Evolutionary conservation across 1,140 invertebrate species (phyloP), one percentile per base, ranked within the genome.

Genomic region (Asbolus verrucosus): DNA sequence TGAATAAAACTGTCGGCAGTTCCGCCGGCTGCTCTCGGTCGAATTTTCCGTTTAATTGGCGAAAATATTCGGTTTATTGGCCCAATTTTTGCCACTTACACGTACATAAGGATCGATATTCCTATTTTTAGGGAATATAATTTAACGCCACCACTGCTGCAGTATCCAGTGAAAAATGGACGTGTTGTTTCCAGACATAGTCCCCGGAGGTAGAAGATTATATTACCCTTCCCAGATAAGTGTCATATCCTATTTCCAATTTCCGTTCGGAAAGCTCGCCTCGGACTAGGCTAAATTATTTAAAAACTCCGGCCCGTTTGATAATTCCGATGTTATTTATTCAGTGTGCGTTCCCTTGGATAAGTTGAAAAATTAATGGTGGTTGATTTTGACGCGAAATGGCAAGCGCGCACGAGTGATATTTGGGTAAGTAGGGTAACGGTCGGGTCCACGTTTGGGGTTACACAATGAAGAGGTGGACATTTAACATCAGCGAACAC

Each of bases 161-260:
- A n/a, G n/a, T n/a, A n/a, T n/a, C n/a, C n/a, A n/a, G 3, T 43
- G 46, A 54, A 54, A 54, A 54, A 54, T 54, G 46, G 19, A 50
- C 21, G 33, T 36, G 33, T 36, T 24, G 46, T 19, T 54, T 8
- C 24, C 24, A 27, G 24, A 27, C 24, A 27, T 8, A 8, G 24
- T 27, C 24, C 24, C 24, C 46, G 11, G 18, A 54, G 46, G 46
- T 54, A 54, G 27, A 21, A 54, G 46, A 54, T 54, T 54, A 54
- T 54, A n/a, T 41, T 16, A 50, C 43, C 43, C 43, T 54, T 30
- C n/a, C 41, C 24, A 54, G 46, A 54, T 54, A 54, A 54, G 46
- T 54, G 46, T 54, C 46, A 54, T 54, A 54, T 54, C 46, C 46
- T 54, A 54, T 54, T 24, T 54, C 46, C n/a, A 30, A 54, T 54